Evolutionary conservation across 2,113 vertebrate species (phyloP).

Genomic region (Amblyornis subalaris): DNA sequence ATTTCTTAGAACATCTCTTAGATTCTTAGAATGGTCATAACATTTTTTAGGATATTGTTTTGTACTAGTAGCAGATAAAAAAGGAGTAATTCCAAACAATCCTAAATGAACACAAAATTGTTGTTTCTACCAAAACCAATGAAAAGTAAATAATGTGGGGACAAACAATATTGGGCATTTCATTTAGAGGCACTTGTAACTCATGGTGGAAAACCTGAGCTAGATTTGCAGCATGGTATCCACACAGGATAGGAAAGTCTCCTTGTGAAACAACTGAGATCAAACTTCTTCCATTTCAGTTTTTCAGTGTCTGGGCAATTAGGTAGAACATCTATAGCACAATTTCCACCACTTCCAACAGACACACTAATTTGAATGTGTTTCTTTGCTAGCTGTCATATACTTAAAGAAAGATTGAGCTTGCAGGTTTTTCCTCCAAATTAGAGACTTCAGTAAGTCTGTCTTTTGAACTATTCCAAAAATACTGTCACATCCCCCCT

Average conservation of each 20-base stretch:
- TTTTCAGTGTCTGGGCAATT: neutral
- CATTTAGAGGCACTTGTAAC: neutral
- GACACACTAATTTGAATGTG: neutral
- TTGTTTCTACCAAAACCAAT: neutral
- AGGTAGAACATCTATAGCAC: neutral
- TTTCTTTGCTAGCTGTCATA: neutral
- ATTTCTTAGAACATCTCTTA: neutral
- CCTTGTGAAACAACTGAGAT: neutral
- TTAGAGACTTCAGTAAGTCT: neutral
- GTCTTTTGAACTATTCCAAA: neutral
- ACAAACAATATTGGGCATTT: neutral
- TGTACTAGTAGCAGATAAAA: neutral
- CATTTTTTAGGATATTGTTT: neutral
- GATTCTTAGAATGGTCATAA: too few relatives aligned
- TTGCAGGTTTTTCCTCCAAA: neutral
- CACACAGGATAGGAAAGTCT: fast-evolving
- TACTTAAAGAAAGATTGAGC: neutral
- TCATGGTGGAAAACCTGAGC: neutral
- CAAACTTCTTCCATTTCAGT: neutral
- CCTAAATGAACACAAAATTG: neutral
- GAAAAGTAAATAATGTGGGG: neutral
- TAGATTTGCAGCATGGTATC: neutral
- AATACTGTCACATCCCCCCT: fast-evolving
- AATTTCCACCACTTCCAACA: neutral
- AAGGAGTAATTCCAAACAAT: neutral